Evolutionary conservation across 2,888 invertebrate species (phyloP), one percentile per base, ranked within the genome.

Genomic region (Alcis repandata): DNA sequence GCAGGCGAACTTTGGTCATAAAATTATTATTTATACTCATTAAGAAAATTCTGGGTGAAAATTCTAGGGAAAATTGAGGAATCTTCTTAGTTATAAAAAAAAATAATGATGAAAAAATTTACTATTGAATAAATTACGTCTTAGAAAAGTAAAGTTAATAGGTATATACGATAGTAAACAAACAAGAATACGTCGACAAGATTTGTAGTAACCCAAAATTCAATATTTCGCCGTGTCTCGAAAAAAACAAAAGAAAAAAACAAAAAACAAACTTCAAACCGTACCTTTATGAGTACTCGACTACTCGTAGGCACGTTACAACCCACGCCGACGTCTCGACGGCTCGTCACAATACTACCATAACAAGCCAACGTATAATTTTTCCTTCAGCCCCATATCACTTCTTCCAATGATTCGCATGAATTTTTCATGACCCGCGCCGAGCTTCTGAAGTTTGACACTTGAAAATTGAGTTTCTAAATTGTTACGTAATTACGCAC

Each of bases 391-490:
- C 49, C 15, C 53, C 54, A 45, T 59, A 41, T 63, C 63, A 59
- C 48, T 52, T 27, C 15, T 19, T 19, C 52, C 62, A 69, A 67
- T 45, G 68, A 67, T 63, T 62, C 20, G 33, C 61, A 20, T 72
- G 67, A 72, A 70, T 68, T 61, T 65, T 62, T 51, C 62, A 67
- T 56, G 19, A 62, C 36, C 61, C 52, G 32, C 36, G 59, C 10
- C 27, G 65, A 2, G 56, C 9, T 20, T 38, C 51, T 27, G 52
- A 69, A 68, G 70, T 74, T 70, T 68, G 70, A 70, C 70, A 68
- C 69, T 72, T 67, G 65, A 62, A 70, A 74, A 74, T 73, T 67
- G 70, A 69, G 68, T 70, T 69, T 46, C 54, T 17, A 56, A 57
- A 54, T 58, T 68, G 58, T 68, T 61, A 63, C 63, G 67, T 67